phyloP scores from a whole-genome alignment of 2,113 vertebrate genomes.

The Xiphias gladius region DNA sequence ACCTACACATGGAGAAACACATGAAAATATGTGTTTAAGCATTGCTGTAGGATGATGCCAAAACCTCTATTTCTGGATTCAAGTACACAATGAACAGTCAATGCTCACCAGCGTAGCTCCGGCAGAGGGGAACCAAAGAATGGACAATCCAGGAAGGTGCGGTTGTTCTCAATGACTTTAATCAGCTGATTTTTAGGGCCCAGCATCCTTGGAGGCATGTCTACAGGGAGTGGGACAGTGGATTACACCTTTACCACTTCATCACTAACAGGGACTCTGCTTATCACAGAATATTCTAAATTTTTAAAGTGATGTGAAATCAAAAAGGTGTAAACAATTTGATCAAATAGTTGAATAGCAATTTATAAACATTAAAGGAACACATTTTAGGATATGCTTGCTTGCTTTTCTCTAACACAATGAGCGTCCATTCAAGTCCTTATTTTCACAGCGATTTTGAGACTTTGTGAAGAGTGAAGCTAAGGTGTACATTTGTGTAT shows the following conservation, averaged over 20 bases:
- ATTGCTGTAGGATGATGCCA: background rate
- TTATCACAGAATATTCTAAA: background rate
- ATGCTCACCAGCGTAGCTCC: constrained; percentile 91
- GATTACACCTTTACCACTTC: background rate
- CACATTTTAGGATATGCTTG: too few relatives aligned
- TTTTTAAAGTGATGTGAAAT: background rate
- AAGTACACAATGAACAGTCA: background rate
- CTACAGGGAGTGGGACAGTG: constrained; percentile 74
- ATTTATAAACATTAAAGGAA: background rate
- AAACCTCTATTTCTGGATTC: background rate
- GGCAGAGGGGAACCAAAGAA: constrained; percentile 97
- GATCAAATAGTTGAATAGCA: background rate
- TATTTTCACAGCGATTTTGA: background rate
- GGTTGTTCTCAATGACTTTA: constrained; percentile 92
- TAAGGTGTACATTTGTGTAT: background rate
- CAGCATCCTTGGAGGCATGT: constrained; percentile 91
- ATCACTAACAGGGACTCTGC: background rate
- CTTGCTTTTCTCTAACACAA: too few relatives aligned
- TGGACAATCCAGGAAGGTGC: constrained; percentile 92
- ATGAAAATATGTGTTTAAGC: too few relatives aligned
- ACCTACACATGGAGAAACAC: constrained; percentile 82
- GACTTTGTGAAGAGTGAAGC: too few relatives aligned
- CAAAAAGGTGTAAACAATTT: background rate
- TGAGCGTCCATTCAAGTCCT: too few relatives aligned
- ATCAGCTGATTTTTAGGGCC: constrained; percentile 92